phyloP scores from a whole-genome alignment of 1,140 invertebrate genomes.

The Ruditapes philippinarum region DNA sequence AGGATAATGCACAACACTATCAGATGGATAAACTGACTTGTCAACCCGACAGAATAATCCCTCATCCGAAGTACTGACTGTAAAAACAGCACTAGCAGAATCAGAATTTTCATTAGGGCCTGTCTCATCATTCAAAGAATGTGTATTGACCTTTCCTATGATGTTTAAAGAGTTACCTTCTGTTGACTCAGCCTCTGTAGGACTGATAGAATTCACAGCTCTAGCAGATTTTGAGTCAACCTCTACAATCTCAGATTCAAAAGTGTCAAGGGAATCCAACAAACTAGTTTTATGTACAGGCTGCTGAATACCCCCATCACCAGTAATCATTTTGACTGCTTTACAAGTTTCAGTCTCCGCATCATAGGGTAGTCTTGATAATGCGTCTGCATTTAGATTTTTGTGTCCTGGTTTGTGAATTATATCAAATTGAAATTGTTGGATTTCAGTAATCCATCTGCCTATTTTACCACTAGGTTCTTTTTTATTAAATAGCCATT shows the following conservation, averaged over 20 bases:
- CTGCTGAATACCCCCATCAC: background rate
- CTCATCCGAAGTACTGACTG: background rate
- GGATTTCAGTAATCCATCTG: background rate
- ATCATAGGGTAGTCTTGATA: constrained; percentile 27
- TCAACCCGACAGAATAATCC: too few relatives aligned
- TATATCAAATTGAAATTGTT: constrained; percentile 6
- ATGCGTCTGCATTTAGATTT: constrained; percentile 31
- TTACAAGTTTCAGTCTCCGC: background rate
- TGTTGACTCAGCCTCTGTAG: background rate
- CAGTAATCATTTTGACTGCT: too few relatives aligned
- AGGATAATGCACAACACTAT: too few relatives aligned
- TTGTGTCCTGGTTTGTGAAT: background rate
- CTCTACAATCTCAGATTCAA: background rate
- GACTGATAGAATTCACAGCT: background rate
- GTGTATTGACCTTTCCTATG: too few relatives aligned
- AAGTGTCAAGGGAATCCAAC: background rate
- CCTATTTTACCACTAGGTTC: background rate
- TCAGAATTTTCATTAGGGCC: too few relatives aligned
- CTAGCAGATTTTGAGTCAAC: background rate
- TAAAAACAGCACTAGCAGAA: background rate
- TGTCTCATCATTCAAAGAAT: too few relatives aligned
- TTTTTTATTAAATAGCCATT: constrained; percentile 34
- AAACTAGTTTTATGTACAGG: background rate
- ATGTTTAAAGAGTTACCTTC: too few relatives aligned
- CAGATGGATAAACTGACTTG: too few relatives aligned